phyloP scores from a whole-genome alignment of 2,797 vertebrate species.

The Heterohyrax brucei region DNA sequence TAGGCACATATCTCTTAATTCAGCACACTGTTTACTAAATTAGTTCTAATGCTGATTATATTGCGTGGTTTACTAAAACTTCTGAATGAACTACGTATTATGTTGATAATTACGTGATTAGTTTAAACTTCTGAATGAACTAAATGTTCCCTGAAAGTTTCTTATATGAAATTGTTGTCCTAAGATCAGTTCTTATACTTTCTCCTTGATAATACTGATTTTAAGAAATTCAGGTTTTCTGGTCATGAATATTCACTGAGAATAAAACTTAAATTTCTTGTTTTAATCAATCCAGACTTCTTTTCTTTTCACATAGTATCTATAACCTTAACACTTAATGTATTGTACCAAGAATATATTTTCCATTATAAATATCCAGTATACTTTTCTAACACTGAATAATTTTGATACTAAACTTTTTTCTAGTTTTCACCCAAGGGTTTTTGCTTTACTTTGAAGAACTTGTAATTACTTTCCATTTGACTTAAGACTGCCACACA shows the following conservation, averaged over 20 bases:
- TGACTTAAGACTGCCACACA: background rate
- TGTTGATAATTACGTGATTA: constrained; percentile 36
- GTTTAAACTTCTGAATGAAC: constrained; percentile 34
- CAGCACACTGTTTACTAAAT: constrained; percentile 53
- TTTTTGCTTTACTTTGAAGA: constrained; percentile 53
- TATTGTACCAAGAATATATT: constrained; percentile 14
- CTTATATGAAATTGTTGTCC: background rate
- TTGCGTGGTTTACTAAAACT: constrained; percentile 28
- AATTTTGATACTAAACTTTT: constrained; percentile 14
- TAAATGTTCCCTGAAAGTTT: constrained; percentile 58
- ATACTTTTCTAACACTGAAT: constrained; percentile 18
- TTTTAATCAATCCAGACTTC: constrained; percentile 17
- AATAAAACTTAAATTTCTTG: constrained; percentile 47
- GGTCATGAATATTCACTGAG: constrained; percentile 13
- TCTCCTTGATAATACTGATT: constrained; percentile 58
- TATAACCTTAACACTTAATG: constrained; percentile 8
- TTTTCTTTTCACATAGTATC: constrained; percentile 21
- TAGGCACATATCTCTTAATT: constrained; percentile 55
- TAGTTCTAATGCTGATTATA: constrained; percentile 57
- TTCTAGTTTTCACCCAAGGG: background rate
- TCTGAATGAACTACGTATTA: constrained; percentile 36
- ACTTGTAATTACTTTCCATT: background rate
- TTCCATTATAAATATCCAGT: constrained; percentile 25
- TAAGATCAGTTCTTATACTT: constrained; percentile 38
- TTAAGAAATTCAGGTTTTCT: constrained; percentile 54